A percentile compares a stretch with the other conserved stretches of the same genome.
Conservation (phyloP, 2,888 invertebrate species). For the Cremastobaeus sp. region DNA sequence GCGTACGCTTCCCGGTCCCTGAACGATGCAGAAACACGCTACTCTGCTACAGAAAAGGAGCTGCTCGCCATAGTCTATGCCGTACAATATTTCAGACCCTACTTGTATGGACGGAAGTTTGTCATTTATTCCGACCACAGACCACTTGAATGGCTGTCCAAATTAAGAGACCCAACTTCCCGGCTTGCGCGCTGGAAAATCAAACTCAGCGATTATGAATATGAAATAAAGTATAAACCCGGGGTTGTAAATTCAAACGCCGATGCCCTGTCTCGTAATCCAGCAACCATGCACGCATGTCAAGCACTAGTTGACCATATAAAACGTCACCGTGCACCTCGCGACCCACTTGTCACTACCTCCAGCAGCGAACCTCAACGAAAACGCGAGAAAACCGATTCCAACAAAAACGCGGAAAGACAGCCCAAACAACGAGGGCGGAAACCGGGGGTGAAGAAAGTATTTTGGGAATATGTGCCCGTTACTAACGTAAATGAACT, state of each 20-base stretch:
- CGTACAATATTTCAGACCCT: slow-evolving; percentile 5
- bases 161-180: slow-evolving; percentile 14
- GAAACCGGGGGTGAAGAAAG: background rate
- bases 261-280: slow-evolving; percentile 16
- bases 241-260: background rate
- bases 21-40: background rate
- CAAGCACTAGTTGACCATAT: too few species aligned
- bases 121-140: slow-evolving; percentile 6
- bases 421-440: background rate
- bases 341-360: too few species aligned
- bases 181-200: slow-evolving; percentile 17
- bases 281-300: too few species aligned
- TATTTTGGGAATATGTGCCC: background rate
- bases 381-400: too few species aligned
- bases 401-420: background rate
- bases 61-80: slow-evolving; percentile 1
- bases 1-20: slow-evolving; percentile 3
- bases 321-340: too few species aligned
- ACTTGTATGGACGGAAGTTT: slow-evolving; percentile 10
- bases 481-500: background rate
- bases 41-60: slow-evolving; percentile 10
- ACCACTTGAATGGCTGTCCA: background rate
- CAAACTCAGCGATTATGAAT: slow-evolving; percentile 10
- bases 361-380: too few species aligned
- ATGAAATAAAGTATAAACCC: slow-evolving; percentile 7